Evolutionary conservation across 2,797 vertebrate genomes (phyloP).

Genomic region (Pelobates cultripes): DNA sequence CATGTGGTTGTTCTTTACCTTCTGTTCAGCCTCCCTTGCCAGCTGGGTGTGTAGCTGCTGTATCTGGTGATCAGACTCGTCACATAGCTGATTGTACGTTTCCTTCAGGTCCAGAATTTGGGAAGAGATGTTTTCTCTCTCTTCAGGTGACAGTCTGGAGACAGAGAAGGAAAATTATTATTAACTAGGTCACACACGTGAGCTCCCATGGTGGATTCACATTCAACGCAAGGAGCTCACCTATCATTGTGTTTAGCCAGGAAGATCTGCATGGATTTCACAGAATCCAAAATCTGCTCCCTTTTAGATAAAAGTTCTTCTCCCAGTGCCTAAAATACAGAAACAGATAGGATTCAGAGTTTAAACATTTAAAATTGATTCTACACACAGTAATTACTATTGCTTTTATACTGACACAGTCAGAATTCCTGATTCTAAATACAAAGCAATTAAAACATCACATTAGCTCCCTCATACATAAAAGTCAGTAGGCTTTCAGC

Average conservation of each 20-base stretch:
- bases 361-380: no score
- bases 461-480: no score
- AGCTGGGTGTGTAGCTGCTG: conserved; percentile 90
- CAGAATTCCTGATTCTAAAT: no score
- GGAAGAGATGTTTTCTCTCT: conserved; percentile 81
- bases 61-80: conserved; percentile 83
- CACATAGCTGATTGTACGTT: conserved; percentile 85
- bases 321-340: conserved; percentile 75
- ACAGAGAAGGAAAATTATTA: neutral
- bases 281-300: conserved; percentile 88
- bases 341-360: neutral
- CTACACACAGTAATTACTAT: no score
- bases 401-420: no score
- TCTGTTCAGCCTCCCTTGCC: conserved; percentile 90
- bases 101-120: conserved; percentile 82
- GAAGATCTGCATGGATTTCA: conserved; percentile 90
- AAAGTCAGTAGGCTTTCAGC: no score
- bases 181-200: neutral
- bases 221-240: conserved; percentile 69
- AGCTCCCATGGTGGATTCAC: neutral
- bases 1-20: conserved; percentile 77
- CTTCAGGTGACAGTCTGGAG: conserved; percentile 84
- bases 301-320: conserved; percentile 89
- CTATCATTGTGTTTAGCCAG: conserved; percentile 94
- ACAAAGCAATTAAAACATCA: no score